Percentiles rank a stretch among this genome's conserved stretches.
phyloP scores from a whole-genome alignment of 64 coral and sea anemone species.

The Pocillopora verrucosa region DNA sequence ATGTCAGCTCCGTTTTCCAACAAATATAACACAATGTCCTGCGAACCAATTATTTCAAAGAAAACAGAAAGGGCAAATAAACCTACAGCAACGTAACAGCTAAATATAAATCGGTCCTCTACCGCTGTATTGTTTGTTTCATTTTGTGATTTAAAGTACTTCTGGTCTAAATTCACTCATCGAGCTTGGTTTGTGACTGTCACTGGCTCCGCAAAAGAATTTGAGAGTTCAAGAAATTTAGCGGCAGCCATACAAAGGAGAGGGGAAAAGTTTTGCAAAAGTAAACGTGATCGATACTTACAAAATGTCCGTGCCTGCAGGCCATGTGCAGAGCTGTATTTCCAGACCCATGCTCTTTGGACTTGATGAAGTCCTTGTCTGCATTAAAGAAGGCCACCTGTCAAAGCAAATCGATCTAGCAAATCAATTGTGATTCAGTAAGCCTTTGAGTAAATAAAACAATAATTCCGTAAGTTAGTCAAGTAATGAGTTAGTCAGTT shows the following conservation, averaged over 20 bases:
- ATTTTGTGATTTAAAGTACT: no score
- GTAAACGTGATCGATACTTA: conserved; percentile 29
- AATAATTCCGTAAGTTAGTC: no score
- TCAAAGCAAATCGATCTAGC: not conserved
- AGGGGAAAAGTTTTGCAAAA: not conserved
- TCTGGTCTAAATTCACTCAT: no score
- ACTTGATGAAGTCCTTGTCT: conserved; percentile 81
- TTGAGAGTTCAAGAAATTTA: no score
- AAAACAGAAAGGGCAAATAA: not conserved
- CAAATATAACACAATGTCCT: conserved; percentile 85
- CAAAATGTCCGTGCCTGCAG: conserved; percentile 88
- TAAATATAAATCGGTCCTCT: not conserved
- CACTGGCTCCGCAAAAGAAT: no score
- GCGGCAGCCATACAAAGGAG: not conserved
- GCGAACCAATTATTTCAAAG: not conserved
- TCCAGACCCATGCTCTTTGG: conserved; percentile 87
- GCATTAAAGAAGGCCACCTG: conserved; percentile 87
- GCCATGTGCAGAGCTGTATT: conserved; percentile 96
- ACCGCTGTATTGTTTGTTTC: not conserved
- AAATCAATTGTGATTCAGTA: not conserved
- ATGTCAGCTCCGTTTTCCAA: conserved; percentile 90
- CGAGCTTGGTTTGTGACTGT: no score
- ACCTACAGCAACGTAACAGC: not conserved
- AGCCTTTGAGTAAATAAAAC: no score
- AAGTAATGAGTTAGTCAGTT: not conserved